A percentile compares a stretch with the other conserved stretches of the same genome.
Evolutionary conservation across 2,888 invertebrate species (phyloP).

Genomic region (Gymnocheta viridis): DNA sequence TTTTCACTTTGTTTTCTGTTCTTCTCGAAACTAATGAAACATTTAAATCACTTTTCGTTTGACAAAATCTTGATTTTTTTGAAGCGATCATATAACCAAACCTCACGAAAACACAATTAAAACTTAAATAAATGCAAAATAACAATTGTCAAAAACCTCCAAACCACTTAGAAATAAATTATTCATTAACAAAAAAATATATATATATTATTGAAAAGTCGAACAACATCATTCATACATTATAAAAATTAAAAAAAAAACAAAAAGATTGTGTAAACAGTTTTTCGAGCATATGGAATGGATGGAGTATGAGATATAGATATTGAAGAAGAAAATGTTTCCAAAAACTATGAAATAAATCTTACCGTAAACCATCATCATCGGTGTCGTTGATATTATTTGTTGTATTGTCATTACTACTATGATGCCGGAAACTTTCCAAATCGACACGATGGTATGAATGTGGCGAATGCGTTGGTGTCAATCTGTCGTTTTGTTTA

Average conservation of each 20-base stretch:
- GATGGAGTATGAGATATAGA: background rate
- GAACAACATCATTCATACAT: conserved; percentile 26
- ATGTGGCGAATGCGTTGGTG: conserved; percentile 70
- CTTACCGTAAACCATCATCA: conserved; percentile 79
- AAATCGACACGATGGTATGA: conserved; percentile 75
- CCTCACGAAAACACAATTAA: conserved; percentile 68
- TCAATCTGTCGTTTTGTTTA: conserved; percentile 70
- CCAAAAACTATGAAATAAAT: conserved; percentile 49
- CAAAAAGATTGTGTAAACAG: conserved; percentile 3
- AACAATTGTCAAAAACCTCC: conserved; percentile 55
- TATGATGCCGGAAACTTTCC: conserved; percentile 81
- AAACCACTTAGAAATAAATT: conserved; percentile 59
- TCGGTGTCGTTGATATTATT: conserved; percentile 44
- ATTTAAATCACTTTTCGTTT: background rate
- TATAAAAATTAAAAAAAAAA: background rate
- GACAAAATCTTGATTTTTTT: conserved; percentile 17
- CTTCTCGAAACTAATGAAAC: background rate
- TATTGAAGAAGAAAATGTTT: conserved; percentile 10
- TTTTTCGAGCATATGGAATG: background rate
- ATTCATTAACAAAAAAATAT: conserved; percentile 61
- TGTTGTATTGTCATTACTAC: conserved; percentile 69
- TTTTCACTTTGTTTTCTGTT: background rate
- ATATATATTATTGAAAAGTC: conserved; percentile 49
- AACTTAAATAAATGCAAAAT: conserved; percentile 65
- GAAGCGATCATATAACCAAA: conserved; percentile 60